phyloP scores from a whole-genome alignment of 2,797 vertebrate species.

The Cuculus canorus region DNA sequence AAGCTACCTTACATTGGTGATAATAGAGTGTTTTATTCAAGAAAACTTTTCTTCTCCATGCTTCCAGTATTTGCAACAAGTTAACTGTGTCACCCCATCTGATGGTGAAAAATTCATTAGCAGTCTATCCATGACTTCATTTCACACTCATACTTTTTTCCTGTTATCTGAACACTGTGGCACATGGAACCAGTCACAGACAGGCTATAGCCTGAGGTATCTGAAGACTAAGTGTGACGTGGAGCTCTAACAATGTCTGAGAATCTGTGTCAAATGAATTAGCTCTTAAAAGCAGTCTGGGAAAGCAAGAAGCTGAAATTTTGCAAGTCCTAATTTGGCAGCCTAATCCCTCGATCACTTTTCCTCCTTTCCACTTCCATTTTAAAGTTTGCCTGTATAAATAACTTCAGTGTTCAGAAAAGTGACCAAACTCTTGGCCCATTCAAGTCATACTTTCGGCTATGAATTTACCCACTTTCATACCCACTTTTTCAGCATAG shows the following conservation, averaged over 20 bases:
- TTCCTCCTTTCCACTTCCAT: not conserved
- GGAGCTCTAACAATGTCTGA: not conserved
- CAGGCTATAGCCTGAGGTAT: not conserved
- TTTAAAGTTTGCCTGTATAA: constrained; percentile 14
- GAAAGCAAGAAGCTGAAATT: constrained; percentile 14
- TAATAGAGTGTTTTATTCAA: not conserved
- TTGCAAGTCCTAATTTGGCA: constrained; percentile 26
- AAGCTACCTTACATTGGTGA: not conserved
- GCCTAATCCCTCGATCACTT: not conserved
- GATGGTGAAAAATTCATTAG: not conserved
- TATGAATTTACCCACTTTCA: not conserved
- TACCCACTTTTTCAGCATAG: not conserved
- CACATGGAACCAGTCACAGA: not conserved
- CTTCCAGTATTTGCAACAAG: not conserved
- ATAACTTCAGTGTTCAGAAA: not conserved
- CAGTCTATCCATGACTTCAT: not conserved
- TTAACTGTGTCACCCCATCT: not conserved
- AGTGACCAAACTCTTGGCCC: not conserved
- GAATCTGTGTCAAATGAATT: constrained; percentile 37
- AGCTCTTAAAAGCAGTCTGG: not conserved
- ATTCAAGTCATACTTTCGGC: not conserved
- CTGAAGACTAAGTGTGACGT: not conserved
- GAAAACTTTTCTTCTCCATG: not conserved
- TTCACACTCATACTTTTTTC: not conserved
- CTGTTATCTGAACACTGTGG: not conserved